These are phyloP conservation scores for Capromys pilorides DNA, from an alignment of 2,797 vertebrate genomes.

Conservation along the genomic window DNA sequence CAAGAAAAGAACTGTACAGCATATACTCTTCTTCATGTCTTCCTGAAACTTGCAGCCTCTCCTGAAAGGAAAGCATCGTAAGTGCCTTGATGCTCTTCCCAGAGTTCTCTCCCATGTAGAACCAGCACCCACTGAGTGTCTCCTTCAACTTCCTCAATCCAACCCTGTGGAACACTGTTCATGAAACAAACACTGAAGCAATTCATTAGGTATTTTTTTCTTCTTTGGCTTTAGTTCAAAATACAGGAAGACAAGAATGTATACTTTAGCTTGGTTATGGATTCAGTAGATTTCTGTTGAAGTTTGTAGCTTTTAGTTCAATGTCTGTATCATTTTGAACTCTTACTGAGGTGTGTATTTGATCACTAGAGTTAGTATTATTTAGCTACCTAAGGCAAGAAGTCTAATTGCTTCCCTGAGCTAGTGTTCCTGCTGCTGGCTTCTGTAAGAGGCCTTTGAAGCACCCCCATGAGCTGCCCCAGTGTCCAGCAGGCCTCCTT, in stretches of 20 bases:
- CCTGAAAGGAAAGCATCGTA: not conserved
- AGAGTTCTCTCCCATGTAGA: not conserved
- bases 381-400: not conserved
- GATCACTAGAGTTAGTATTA: not conserved
- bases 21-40: not conserved
- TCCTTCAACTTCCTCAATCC: not conserved
- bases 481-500: not conserved
- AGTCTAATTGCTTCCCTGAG: not conserved
- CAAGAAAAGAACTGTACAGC: no score
- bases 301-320: not conserved
- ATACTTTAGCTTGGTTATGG: not conserved
- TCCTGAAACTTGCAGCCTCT: not conserved
- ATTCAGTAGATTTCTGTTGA: not conserved
- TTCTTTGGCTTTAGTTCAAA: conserved; percentile 23
- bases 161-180: not conserved
- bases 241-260: not conserved
- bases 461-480: not conserved
- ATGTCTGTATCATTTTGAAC: not conserved
- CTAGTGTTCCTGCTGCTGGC: not conserved
- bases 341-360: not conserved
- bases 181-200: not conserved
- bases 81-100: accelerated
- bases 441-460: not conserved
- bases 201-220: not conserved
- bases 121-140: not conserved